Percentiles rank a stretch among this genome's conserved stretches.
Conservation (phyloP, 2,113 vertebrate genomes). For the Poeciliopsis prolifica region DNA sequence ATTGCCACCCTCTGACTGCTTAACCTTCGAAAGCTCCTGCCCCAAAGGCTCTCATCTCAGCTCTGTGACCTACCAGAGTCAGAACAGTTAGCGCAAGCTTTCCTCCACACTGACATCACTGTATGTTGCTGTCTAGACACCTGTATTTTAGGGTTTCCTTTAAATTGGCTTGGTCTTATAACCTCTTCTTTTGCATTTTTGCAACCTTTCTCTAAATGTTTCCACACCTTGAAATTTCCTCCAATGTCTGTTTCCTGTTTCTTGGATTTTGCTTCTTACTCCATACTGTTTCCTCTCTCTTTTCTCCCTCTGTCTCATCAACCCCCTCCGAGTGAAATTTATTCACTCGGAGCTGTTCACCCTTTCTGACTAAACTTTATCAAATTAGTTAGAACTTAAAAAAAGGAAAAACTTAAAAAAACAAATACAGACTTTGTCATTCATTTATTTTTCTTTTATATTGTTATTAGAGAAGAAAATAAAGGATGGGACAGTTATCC, state of each 20-base stretch:
- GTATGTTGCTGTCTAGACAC: constrained; percentile 5
- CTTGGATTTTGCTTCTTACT: neutral
- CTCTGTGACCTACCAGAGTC: constrained; percentile 49
- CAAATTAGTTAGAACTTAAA: neutral
- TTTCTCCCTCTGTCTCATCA: constrained; percentile 5
- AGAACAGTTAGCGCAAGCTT: constrained; percentile 52
- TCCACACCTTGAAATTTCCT: constrained; percentile 6
- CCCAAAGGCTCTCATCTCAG: constrained; percentile 20
- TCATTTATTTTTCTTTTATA: neutral
- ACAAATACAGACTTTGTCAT: neutral
- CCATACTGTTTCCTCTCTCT: neutral
- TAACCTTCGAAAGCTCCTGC: neutral
- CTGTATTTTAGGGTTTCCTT: constrained; percentile 5
- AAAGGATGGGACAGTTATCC: neutral
- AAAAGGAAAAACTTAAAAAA: neutral
- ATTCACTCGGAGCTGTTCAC: neutral
- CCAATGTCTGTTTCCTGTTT: constrained; percentile 19
- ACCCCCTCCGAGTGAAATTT: neutral
- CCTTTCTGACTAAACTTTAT: constrained; percentile 4
- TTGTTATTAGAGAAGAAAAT: neutral
- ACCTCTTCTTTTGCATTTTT: constrained; percentile 7
- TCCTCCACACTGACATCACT: constrained; percentile 25
- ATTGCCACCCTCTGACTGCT: constrained; percentile 14
- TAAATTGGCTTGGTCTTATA: constrained; percentile 47
- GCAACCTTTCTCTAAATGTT: constrained; percentile 24